Evolutionary conservation across 2,797 vertebrate species (phyloP).

Genomic region (Phoeniculus purpureus): DNA sequence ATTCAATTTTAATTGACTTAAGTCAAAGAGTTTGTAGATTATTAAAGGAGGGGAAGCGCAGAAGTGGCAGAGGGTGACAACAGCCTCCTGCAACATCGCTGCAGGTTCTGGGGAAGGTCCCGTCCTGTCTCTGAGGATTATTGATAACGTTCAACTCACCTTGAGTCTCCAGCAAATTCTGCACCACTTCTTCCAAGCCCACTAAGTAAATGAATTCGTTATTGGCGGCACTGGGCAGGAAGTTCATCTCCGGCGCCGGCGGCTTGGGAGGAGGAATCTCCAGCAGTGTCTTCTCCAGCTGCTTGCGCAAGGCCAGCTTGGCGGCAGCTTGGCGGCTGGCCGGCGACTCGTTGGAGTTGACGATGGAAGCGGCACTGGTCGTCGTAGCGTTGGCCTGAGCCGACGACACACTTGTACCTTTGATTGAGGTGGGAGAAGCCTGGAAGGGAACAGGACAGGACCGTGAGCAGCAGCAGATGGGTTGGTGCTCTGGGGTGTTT

Average conservation of each 20-base stretch:
- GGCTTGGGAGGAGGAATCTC: conserved; percentile 98
- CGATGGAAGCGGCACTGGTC: conserved; percentile 72
- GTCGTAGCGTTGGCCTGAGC: conserved; percentile 78
- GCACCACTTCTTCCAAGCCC: conserved; percentile 96
- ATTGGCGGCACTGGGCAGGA: conserved; percentile 96
- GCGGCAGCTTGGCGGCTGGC: conserved; percentile 94
- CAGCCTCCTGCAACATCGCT: too few relatives aligned
- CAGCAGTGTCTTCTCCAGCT: conserved; percentile 95
- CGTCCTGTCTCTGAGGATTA: too few relatives aligned
- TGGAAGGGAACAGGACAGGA: conserved; percentile 34
- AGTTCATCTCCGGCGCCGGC: conserved; percentile 93
- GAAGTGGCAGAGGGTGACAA: background rate
- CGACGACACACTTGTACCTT: conserved; percentile 82
- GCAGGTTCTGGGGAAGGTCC: too few relatives aligned
- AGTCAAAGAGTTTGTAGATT: background rate
- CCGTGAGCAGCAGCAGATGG: fast-evolving
- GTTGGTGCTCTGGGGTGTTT: too few relatives aligned
- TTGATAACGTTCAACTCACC: conserved; percentile 72
- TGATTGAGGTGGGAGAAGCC: conserved; percentile 88
- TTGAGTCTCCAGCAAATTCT: conserved; percentile 94
- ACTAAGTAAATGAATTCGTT: conserved; percentile 99
- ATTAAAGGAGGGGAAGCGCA: background rate
- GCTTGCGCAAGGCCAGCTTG: conserved; percentile 94
- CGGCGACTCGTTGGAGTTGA: conserved; percentile 85
- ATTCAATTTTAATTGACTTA: too few relatives aligned